These are phyloP conservation scores for Strigamia crassipes DNA, from an alignment of 2,888 invertebrate species.

Conservation along the genomic window DNA sequence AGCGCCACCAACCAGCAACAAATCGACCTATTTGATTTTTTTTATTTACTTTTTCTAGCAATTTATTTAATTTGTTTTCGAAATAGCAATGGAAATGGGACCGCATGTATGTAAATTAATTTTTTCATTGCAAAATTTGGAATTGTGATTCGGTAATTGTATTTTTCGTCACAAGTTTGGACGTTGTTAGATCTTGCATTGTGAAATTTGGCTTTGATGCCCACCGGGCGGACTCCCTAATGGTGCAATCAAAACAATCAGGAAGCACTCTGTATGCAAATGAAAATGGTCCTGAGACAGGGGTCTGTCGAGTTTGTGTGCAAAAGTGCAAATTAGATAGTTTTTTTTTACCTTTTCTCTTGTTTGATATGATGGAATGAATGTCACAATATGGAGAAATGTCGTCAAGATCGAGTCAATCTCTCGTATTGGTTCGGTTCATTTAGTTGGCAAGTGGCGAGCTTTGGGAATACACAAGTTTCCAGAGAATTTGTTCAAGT, in stretches of 20 bases:
- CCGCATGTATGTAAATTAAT: background rate
- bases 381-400: constrained; percentile 35
- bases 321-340: constrained; percentile 39
- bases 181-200: constrained; percentile 22
- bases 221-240: constrained; percentile 32
- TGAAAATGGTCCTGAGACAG: constrained; percentile 10
- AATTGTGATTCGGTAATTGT: constrained; percentile 11
- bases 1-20: background rate
- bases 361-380: constrained; percentile 27
- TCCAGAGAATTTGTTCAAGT: background rate
- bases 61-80: background rate
- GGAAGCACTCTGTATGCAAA: constrained; percentile 42
- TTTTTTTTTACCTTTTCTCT: background rate
- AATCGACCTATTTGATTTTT: background rate
- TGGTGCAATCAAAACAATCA: constrained; percentile 42
- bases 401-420: constrained; percentile 35
- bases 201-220: constrained; percentile 19
- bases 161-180: constrained; percentile 23
- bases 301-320: constrained; percentile 31
- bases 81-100: background rate
- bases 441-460: constrained; percentile 39
- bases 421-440: constrained; percentile 33
- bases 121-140: background rate
- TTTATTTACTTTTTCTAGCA: background rate
- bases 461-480: constrained; percentile 35